phyloP scores from a whole-genome alignment of 2,113 vertebrate genomes.

The Centropristis striata region DNA sequence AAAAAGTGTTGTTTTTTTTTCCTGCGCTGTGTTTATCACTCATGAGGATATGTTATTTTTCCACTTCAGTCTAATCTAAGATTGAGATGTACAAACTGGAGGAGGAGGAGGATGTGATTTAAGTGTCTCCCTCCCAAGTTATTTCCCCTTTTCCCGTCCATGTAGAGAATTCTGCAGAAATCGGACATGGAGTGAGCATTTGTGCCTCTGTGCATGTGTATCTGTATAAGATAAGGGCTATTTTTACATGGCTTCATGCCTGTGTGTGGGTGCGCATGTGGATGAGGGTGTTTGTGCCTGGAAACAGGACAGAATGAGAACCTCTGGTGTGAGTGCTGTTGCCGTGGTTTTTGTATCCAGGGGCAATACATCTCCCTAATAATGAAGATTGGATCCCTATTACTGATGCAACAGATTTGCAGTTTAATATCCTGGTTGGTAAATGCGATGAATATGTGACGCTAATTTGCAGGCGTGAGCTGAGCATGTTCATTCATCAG shows the following conservation, averaged over 20 bases:
- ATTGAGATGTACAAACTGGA: neutral
- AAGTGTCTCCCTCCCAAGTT: neutral
- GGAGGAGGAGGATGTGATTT: neutral
- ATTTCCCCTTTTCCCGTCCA: neutral
- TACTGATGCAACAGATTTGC: slow-evolving; percentile 9
- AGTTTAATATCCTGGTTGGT: slow-evolving; percentile 33
- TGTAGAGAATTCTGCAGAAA: neutral
- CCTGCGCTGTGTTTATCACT: neutral
- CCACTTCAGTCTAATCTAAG: neutral
- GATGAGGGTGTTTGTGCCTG: slow-evolving; percentile 24
- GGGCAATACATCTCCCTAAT: slow-evolving; percentile 1
- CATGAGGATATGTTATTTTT: neutral
- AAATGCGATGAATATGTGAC: slow-evolving; percentile 61
- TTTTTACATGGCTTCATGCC: slow-evolving; percentile 23
- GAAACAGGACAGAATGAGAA: slow-evolving; percentile 26
- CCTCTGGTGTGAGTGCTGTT: slow-evolving; percentile 6
- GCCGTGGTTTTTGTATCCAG: slow-evolving; percentile 36
- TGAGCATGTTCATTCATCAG: slow-evolving; percentile 56
- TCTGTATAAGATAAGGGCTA: slow-evolving; percentile 24
- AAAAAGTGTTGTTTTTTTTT: no score
- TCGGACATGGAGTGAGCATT: neutral
- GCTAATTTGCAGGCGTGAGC: slow-evolving; percentile 67
- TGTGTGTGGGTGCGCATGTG: slow-evolving; percentile 13
- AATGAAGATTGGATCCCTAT: slow-evolving; percentile 21
- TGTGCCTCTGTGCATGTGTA: neutral